Evolutionary conservation across 1,140 invertebrate species (phyloP).

Genomic region (Zaprionus nigranus): DNA sequence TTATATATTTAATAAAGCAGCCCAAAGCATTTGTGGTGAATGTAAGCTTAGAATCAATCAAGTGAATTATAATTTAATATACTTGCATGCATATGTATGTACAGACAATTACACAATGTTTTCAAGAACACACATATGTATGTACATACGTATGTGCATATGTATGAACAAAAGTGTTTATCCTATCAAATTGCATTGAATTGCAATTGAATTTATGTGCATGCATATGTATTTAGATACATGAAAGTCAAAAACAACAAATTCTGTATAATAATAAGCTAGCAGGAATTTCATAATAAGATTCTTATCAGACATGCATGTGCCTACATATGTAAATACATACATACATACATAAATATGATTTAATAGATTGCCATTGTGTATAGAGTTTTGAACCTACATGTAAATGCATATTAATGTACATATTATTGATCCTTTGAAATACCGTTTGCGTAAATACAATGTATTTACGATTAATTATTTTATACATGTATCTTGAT

Average conservation of each 20-base stretch:
- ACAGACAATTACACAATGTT: not conserved
- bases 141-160: not conserved
- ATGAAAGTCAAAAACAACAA: not conserved
- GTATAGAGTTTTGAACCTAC: not conserved
- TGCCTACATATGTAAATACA: not conserved
- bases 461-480: not conserved
- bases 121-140: not conserved
- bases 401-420: not conserved
- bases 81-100: constrained; percentile 5
- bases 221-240: constrained; percentile 10
- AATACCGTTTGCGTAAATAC: not conserved
- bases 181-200: not conserved
- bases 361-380: not conserved
- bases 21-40: constrained; percentile 33
- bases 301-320: not conserved
- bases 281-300: not conserved
- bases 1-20: constrained; percentile 41
- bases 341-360: not conserved
- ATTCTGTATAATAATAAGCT: not conserved
- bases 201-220: constrained; percentile 14
- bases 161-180: not conserved
- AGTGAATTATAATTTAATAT: constrained; percentile 60
- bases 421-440: not conserved
- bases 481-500: not conserved
- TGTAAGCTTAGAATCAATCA: constrained; percentile 57